Conservation (phyloP, 2,888 invertebrate species). For the Athalia circularis region DNA sequence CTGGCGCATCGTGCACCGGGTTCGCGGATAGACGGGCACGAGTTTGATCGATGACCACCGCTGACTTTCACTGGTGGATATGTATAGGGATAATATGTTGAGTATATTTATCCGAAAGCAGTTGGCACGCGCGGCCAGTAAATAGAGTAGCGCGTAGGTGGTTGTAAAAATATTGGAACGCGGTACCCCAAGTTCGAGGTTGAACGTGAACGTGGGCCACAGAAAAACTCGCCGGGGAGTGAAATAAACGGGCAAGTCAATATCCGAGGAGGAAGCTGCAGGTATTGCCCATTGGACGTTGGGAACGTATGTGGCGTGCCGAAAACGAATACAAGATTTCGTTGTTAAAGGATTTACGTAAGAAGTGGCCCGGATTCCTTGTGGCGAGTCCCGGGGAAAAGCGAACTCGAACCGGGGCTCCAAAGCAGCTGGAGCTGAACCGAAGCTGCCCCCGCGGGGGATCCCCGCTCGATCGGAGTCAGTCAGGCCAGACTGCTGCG, state of each 20-base stretch:
- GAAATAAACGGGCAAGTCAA: neutral
- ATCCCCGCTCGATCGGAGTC: conserved; percentile 47
- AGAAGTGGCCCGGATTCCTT: conserved; percentile 40
- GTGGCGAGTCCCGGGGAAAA: conserved; percentile 9
- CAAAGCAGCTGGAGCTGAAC: neutral
- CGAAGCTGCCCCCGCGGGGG: conserved; percentile 47
- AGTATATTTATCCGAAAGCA: neutral
- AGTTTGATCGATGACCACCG: conserved; percentile 19
- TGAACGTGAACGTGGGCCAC: neutral
- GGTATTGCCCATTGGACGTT: conserved; percentile 15
- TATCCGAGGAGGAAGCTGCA: conserved; percentile 1
- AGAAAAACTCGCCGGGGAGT: neutral
- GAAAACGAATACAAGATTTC: conserved; percentile 36
- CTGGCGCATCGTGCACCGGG: neutral
- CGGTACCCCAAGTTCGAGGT: neutral
- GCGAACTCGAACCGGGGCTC: no score
- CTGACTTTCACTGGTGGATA: neutral
- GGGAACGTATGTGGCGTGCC: conserved; percentile 28
- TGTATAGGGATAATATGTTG: no score
- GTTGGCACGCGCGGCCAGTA: conserved; percentile 27
- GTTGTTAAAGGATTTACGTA: conserved; percentile 33
- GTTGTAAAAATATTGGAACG: neutral
- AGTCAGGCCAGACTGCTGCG: conserved; percentile 55
- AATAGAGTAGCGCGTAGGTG: neutral
- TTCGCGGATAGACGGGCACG: neutral